Conservation (phyloP, 2,797 vertebrate species). For the Etheostoma perlongum region DNA sequence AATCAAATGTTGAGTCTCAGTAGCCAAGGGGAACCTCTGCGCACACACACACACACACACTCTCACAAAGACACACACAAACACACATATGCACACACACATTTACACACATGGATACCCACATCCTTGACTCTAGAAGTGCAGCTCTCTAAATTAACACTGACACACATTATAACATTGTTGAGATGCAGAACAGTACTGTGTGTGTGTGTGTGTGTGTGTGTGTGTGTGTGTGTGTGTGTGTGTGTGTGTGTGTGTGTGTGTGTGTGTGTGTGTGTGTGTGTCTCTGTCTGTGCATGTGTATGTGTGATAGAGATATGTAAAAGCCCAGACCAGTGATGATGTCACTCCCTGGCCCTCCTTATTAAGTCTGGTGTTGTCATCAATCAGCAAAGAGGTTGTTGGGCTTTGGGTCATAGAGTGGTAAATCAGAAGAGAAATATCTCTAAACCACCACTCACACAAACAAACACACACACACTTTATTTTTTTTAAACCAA, state of each 20-base stretch:
- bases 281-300: neutral
- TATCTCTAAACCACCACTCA: slow-evolving; percentile 15
- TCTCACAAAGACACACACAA: slow-evolving; percentile 39
- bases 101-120: slow-evolving; percentile 88
- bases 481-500: slow-evolving; percentile 28
- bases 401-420: slow-evolving; percentile 55
- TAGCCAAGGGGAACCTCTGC: slow-evolving; percentile 87
- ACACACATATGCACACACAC: slow-evolving; percentile 84
- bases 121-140: slow-evolving; percentile 82
- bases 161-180: slow-evolving; percentile 90
- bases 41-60: slow-evolving; percentile 83
- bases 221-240: neutral
- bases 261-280: slow-evolving; percentile 1
- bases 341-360: slow-evolving; percentile 58
- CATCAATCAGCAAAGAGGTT: slow-evolving; percentile 76
- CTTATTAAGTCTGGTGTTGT: slow-evolving; percentile 70
- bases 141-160: slow-evolving; percentile 96
- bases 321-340: slow-evolving; percentile 73
- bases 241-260: slow-evolving; percentile 4
- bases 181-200: slow-evolving; percentile 38
- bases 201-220: slow-evolving; percentile 3
- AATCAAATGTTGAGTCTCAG: slow-evolving; percentile 97
- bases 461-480: slow-evolving; percentile 21
- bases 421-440: slow-evolving; percentile 65
- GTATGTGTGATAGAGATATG: slow-evolving; percentile 8